phyloP scores from a whole-genome alignment of 2,113 vertebrate genomes.

The Chaetops frenatus region DNA sequence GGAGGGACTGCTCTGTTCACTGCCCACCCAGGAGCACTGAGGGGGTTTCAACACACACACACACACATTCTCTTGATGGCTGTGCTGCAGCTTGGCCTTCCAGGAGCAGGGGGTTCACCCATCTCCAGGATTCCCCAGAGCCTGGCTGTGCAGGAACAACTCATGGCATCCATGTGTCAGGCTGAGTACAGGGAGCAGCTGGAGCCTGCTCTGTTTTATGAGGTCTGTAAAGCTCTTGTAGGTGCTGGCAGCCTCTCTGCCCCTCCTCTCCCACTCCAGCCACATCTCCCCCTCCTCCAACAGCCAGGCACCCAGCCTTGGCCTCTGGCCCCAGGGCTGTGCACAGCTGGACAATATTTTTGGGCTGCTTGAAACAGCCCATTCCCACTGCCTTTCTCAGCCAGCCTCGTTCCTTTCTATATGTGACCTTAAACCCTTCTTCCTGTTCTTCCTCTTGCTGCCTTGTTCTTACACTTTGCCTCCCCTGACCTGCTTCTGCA shows the following conservation, averaged over 20 bases:
- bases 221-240: neutral
- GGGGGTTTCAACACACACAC: neutral
- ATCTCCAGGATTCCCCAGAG: neutral
- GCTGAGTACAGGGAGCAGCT: neutral
- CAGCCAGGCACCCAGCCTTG: neutral
- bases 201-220: neutral
- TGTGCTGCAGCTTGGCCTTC: neutral
- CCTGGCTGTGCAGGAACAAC: neutral
- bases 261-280: neutral
- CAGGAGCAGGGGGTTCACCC: neutral
- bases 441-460: neutral
- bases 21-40: neutral
- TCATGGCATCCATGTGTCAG: rapidly evolving
- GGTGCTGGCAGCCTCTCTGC: neutral
- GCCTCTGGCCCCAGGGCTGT: neutral
- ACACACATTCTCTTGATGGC: neutral
- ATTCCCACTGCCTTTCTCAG: neutral
- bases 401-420: neutral
- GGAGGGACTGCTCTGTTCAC: neutral
- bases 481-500: neutral
- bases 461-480: neutral
- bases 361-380: neutral
- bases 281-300: neutral
- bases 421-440: neutral
- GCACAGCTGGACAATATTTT: neutral